A percentile compares a stretch with the other conserved stretches of the same genome.
Evolutionary conservation across 2,113 vertebrate genomes (phyloP).

Genomic region (Oncorhynchus nerka): DNA sequence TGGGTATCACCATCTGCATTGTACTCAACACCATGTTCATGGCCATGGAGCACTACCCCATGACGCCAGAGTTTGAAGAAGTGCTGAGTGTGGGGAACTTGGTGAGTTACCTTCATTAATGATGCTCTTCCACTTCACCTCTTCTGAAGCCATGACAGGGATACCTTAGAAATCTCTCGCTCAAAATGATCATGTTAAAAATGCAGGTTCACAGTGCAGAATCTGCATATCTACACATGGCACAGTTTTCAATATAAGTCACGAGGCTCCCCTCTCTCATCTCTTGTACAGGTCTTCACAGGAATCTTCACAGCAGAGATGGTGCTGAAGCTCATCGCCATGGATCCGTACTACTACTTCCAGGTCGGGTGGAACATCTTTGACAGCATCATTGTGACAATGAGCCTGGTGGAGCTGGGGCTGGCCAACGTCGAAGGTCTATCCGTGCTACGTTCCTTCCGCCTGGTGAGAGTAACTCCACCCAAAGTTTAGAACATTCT

Average conservation of each 20-base stretch:
- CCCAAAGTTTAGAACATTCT: too few species aligned
- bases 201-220: too few species aligned
- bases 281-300: constrained; percentile 4
- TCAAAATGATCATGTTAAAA: too few species aligned
- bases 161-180: too few species aligned
- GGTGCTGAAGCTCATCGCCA: constrained; percentile 81
- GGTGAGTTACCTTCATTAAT: constrained; percentile 63
- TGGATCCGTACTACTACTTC: constrained; percentile 58
- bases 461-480: constrained; percentile 63
- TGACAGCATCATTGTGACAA: constrained; percentile 80
- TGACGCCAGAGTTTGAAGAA: constrained; percentile 76
- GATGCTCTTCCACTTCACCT: not conserved
- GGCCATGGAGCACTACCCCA: constrained; percentile 85
- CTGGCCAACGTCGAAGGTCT: constrained; percentile 77
- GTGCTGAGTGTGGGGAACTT: constrained; percentile 80
- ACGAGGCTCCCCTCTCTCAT: not conserved
- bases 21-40: constrained; percentile 83
- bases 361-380: constrained; percentile 85
- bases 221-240: too few species aligned
- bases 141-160: not conserved
- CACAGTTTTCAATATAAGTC: not conserved
- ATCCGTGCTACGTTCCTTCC: constrained; percentile 82
- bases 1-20: constrained; percentile 85
- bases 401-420: constrained; percentile 85
- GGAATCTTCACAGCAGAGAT: constrained; percentile 83